These are phyloP conservation scores for Beaufortia kweichowensis DNA, from an alignment of 2,113 vertebrate genomes.

Conservation along the genomic window DNA sequence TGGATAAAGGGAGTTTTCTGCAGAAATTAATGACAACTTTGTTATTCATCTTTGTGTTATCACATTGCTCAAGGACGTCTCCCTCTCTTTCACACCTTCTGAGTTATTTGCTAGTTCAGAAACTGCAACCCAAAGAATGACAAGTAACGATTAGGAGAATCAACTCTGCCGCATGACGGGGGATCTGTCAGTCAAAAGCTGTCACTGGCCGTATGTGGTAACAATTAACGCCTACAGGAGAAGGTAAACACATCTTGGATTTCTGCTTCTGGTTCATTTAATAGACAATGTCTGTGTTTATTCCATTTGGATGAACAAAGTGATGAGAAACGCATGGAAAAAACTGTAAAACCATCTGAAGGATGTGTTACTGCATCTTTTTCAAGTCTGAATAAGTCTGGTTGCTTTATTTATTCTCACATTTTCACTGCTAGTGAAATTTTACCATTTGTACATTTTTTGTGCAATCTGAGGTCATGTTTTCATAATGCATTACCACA, in stretches of 20 bases:
- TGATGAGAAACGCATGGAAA: slow-evolving; percentile 21
- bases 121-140: not conserved
- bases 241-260: slow-evolving; percentile 24
- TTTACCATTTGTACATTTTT: no score
- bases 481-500: no score
- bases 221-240: slow-evolving; percentile 40
- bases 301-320: slow-evolving; percentile 22
- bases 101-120: not conserved
- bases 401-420: not conserved
- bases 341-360: not conserved
- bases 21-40: not conserved
- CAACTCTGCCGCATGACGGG: not conserved
- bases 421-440: no score
- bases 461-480: no score
- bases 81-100: not conserved
- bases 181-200: slow-evolving; percentile 33
- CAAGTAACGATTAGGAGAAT: slow-evolving; percentile 21
- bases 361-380: not conserved
- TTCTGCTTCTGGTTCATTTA: slow-evolving; percentile 32
- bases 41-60: not conserved
- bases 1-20: not conserved
- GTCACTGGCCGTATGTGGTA: slow-evolving; percentile 5
- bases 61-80: not conserved
- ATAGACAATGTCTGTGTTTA: slow-evolving; percentile 32
- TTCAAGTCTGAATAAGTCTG: not conserved